Conservation (phyloP, 2,797 vertebrate species). For the Spheniscus humboldti region DNA sequence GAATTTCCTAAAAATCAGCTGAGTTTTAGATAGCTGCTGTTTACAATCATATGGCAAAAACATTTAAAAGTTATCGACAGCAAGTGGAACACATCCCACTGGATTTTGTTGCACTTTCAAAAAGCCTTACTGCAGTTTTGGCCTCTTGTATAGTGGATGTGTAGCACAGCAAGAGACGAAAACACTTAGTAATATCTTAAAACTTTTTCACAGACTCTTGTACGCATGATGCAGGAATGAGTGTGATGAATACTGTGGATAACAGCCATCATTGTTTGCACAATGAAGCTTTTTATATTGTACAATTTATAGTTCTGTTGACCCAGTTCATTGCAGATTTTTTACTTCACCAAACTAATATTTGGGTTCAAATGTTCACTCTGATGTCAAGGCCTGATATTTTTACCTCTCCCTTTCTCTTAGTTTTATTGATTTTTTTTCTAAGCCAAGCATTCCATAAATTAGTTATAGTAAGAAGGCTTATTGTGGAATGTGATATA, state of each 20-base stretch:
- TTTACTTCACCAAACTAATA: background rate
- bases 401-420: constrained; percentile 22
- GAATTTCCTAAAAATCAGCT: background rate
- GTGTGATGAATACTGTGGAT: background rate
- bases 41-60: background rate
- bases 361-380: constrained; percentile 38
- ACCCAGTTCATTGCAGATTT: background rate
- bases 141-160: background rate
- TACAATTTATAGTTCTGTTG: background rate
- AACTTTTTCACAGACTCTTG: background rate
- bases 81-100: background rate
- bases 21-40: background rate
- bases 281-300: background rate
- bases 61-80: background rate
- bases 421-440: constrained; percentile 51
- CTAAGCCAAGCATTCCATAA: constrained; percentile 45
- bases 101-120: background rate
- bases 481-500: constrained; percentile 61
- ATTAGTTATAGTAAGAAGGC: constrained; percentile 44
- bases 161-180: background rate
- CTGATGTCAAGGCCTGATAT: constrained; percentile 21
- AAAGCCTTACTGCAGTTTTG: background rate
- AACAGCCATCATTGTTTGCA: background rate
- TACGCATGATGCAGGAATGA: background rate
- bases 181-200: background rate